A percentile compares a stretch with the other conserved stretches of the same genome.
phyloP scores from a whole-genome alignment of 2,113 vertebrate species.

The Cavia porcellus region DNA sequence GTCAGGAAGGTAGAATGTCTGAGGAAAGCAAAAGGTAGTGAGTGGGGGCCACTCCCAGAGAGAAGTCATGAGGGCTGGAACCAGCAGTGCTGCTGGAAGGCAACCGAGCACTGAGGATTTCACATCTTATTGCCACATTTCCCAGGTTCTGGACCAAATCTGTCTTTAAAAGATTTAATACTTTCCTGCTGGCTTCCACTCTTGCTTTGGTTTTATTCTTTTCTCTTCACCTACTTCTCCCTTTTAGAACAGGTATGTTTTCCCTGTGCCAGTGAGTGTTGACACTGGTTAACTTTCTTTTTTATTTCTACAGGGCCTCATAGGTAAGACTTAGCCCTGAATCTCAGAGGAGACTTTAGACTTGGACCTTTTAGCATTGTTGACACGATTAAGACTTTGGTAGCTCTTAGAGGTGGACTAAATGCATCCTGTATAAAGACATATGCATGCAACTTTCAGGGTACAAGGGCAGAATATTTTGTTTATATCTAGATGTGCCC shows the following conservation, averaged over 20 bases:
- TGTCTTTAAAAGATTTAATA: neutral
- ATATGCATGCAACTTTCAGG: neutral
- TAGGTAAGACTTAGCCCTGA: neutral
- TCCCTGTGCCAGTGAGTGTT: neutral
- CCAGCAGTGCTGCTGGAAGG: neutral
- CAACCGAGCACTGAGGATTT: neutral
- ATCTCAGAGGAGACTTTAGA: neutral
- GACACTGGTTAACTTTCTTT: neutral
- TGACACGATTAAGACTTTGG: neutral
- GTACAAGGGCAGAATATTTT: neutral
- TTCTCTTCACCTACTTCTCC: neutral
- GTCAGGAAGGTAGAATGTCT: neutral
- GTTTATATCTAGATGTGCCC: neutral
- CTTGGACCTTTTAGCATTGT: neutral
- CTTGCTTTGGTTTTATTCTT: neutral
- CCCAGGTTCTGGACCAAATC: neutral
- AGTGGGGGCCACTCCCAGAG: neutral
- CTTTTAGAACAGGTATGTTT: neutral
- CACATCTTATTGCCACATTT: neutral
- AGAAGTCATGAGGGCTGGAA: neutral
- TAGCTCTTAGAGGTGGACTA: neutral
- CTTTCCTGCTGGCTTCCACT: neutral
- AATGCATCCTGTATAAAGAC: neutral
- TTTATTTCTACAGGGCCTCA: neutral
- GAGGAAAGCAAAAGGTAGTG: neutral